Conservation (phyloP, 2,113 vertebrate species). For the Chinchilla lanigera region DNA sequence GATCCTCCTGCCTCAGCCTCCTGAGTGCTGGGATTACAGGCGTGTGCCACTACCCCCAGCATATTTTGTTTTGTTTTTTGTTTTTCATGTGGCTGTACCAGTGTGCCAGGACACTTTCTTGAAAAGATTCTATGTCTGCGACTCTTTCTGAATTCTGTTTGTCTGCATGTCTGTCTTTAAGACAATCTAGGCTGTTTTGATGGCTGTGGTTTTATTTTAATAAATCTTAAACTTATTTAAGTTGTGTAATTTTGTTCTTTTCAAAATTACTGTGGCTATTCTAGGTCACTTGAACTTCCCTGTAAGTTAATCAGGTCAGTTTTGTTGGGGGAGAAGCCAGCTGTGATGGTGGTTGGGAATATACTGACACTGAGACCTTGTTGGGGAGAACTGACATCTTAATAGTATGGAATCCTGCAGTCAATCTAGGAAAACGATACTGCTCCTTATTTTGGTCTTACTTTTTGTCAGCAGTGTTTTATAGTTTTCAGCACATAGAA, state of each 20-base stretch:
- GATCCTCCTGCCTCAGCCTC: too few species aligned
- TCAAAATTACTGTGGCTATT: neutral
- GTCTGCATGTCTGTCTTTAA: neutral
- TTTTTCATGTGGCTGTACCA: neutral
- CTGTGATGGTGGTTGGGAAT: neutral
- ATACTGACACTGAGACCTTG: neutral
- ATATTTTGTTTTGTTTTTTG: too few species aligned
- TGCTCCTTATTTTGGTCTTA: neutral
- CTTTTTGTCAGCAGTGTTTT: neutral
- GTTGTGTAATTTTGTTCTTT: neutral
- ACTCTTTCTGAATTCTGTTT: neutral
- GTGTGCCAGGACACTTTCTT: neutral
- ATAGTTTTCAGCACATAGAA: neutral
- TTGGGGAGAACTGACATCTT: neutral
- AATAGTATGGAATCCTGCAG: neutral
- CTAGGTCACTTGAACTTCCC: neutral
- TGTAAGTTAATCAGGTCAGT: neutral
- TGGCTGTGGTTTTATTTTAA: neutral
- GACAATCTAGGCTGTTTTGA: neutral
- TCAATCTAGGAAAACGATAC: neutral
- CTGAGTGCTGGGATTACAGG: too few species aligned
- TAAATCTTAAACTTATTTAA: slow-evolving; percentile 17
- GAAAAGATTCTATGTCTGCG: neutral
- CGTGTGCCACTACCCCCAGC: too few species aligned
- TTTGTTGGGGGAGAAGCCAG: neutral